These are phyloP conservation scores for Hemichromis elongatus DNA, from an alignment of 2,113 vertebrate genomes.

Conservation along the genomic window DNA sequence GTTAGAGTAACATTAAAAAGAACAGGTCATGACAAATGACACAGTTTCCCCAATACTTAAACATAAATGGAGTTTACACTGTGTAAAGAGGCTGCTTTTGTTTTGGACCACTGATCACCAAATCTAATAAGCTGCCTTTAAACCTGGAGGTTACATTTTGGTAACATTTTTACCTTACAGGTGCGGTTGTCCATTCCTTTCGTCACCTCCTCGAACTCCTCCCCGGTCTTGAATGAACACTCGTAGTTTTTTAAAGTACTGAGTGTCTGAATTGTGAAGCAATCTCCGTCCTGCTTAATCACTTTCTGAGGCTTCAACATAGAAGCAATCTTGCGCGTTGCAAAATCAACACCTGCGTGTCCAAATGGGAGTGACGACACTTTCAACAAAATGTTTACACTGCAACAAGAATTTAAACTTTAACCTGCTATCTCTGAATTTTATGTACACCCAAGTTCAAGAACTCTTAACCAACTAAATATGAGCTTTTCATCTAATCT, in stretches of 20 bases:
- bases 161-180: slow-evolving; percentile 74
- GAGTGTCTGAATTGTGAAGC: slow-evolving; percentile 77
- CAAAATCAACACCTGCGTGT: slow-evolving; percentile 81
- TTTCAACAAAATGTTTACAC: neutral
- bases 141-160: neutral
- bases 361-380: neutral
- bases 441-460: neutral
- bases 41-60: neutral
- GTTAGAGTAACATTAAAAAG: neutral
- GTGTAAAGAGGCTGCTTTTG: neutral
- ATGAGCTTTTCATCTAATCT: neutral
- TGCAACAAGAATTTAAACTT: neutral
- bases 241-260: slow-evolving; percentile 79
- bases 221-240: slow-evolving; percentile 76
- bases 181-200: slow-evolving; percentile 86
- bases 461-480: neutral
- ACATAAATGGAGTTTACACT: neutral
- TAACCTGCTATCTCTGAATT: neutral
- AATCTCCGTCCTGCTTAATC: slow-evolving; percentile 81
- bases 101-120: neutral
- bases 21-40: neutral
- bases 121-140: neutral
- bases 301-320: slow-evolving; percentile 87
- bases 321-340: slow-evolving; percentile 82
- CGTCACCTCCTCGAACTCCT: slow-evolving; percentile 84